These are phyloP conservation scores for Euura saliciscinereae DNA, from an alignment of 1,140 invertebrate genomes.

Conservation along the genomic window DNA sequence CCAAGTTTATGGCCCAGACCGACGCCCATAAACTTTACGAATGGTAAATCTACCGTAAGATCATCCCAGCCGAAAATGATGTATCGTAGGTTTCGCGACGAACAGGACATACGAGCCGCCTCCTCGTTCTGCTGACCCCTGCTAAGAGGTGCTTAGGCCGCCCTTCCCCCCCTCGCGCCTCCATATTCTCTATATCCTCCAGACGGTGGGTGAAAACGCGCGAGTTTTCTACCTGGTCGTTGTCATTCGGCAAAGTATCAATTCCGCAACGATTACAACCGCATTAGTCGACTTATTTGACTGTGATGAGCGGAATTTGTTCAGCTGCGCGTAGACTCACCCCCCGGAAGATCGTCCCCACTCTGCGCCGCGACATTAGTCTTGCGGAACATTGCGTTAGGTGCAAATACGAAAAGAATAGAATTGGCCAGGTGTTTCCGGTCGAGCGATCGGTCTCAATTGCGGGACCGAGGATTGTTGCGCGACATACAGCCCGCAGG, in stretches of 20 bases:
- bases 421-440: constrained; percentile 1
- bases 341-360: too few relatives aligned
- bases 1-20: constrained; percentile 60
- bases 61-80: constrained; percentile 63
- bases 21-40: constrained; percentile 59
- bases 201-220: too few relatives aligned
- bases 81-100: constrained; percentile 49
- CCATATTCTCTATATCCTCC: background rate
- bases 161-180: background rate
- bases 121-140: constrained; percentile 35
- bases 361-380: background rate
- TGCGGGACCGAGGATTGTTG: background rate
- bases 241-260: too few relatives aligned
- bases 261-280: too few relatives aligned
- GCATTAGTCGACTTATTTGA: too few relatives aligned
- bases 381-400: background rate
- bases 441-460: background rate
- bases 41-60: constrained; percentile 63
- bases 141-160: background rate
- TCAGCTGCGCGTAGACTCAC: background rate
- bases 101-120: constrained; percentile 32
- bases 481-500: background rate
- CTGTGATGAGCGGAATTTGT: background rate
- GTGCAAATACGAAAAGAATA: background rate
- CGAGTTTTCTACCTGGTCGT: too few relatives aligned